Conservation (phyloP, 2,797 vertebrate species). For the Malacoraja senta region DNA sequence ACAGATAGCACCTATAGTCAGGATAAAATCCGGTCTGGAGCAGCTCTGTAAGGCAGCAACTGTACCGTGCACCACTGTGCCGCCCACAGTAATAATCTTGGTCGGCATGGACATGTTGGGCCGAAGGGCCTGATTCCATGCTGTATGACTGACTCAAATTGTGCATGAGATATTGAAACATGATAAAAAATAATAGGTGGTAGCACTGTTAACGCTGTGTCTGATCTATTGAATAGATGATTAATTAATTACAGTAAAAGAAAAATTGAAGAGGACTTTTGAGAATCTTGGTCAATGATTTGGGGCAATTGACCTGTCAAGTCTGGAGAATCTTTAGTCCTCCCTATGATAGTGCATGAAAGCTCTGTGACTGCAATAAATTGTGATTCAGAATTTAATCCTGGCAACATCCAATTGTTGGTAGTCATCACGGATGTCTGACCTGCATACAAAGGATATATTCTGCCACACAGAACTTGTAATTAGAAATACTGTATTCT, state of each 20-base stretch:
- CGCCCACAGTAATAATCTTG: too few species aligned
- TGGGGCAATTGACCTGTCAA: neutral
- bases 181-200: neutral
- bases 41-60: too few species aligned
- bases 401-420: constrained; percentile 1
- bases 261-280: neutral
- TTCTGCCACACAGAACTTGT: neutral
- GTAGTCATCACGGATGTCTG: neutral
- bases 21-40: too few species aligned
- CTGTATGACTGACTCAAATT: neutral
- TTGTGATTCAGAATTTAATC: neutral
- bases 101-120: too few species aligned
- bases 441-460: neutral
- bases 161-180: neutral
- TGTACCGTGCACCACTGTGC: too few species aligned
- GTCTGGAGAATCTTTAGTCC: neutral
- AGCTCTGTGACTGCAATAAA: neutral
- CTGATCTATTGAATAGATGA: neutral
- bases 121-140: too few species aligned
- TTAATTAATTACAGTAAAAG: neutral
- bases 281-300: neutral
- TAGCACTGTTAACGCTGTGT: neutral
- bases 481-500: neutral
- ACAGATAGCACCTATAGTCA: too few species aligned
- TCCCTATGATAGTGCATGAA: neutral